These are phyloP conservation scores for Helicolenus hilgendorfi DNA, from an alignment of 2,797 vertebrate species.

Conservation along the genomic window DNA sequence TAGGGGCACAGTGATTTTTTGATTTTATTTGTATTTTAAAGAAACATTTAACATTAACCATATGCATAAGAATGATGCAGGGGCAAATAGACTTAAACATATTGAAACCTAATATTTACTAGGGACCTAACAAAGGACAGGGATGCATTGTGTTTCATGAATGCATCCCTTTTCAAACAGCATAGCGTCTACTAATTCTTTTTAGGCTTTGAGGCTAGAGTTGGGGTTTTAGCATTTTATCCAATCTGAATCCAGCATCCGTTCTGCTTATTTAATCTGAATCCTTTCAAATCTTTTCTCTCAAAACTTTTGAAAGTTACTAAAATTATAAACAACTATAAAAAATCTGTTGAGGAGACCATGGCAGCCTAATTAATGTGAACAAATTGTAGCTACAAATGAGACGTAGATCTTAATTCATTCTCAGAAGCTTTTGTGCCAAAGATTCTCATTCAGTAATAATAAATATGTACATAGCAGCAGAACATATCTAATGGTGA, in stretches of 20 bases:
- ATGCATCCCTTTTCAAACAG: not conserved
- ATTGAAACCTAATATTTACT: not conserved
- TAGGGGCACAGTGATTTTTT: not conserved
- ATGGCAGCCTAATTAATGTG: not conserved
- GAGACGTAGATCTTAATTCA: not conserved
- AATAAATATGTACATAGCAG: not conserved
- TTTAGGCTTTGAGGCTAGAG: not conserved
- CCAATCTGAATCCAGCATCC: not conserved
- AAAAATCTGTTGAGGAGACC: not conserved
- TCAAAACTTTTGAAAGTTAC: not conserved
- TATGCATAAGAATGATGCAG: not conserved
- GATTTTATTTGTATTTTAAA: not conserved
- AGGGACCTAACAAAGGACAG: not conserved
- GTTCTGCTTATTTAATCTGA: not conserved
- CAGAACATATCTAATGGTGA: not conserved
- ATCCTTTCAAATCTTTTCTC: not conserved
- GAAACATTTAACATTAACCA: not conserved
- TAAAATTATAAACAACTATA: not conserved
- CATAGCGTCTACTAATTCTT: rapidly evolving
- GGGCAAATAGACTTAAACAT: not conserved
- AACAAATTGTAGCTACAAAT: not conserved
- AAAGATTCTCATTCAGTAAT: not conserved
- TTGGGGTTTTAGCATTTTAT: not conserved
- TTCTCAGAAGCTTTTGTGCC: not conserved
- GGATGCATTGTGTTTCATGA: not conserved